Evolutionary conservation across 1,140 invertebrate species (phyloP).

Genomic region (Lamellibrachia luymesi): DNA sequence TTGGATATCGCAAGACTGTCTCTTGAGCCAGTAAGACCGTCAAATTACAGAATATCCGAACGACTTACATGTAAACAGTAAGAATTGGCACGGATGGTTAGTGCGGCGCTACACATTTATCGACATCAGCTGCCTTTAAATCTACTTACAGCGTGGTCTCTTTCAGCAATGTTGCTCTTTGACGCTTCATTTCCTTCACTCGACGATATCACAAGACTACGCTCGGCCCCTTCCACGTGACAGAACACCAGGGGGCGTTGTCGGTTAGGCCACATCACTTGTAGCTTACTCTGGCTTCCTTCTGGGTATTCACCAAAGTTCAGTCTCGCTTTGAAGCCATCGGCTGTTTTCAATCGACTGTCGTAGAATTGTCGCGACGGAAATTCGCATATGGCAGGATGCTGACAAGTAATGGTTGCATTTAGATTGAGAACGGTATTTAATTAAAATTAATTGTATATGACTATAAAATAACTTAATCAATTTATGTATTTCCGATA

Average conservation of each 20-base stretch:
- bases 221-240: slow-evolving; percentile 44
- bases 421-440: background rate
- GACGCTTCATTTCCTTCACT: slow-evolving; percentile 47
- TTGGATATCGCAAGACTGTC: too few relatives aligned
- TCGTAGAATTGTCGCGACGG: slow-evolving; percentile 45
- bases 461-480: too few relatives aligned
- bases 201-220: slow-evolving; percentile 41
- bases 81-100: too few relatives aligned
- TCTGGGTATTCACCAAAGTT: background rate
- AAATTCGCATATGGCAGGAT: slow-evolving; percentile 43
- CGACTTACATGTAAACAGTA: too few relatives aligned
- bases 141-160: slow-evolving; percentile 39
- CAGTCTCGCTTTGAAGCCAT: background rate
- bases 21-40: too few relatives aligned
- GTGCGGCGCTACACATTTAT: too few relatives aligned
- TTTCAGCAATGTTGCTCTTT: slow-evolving; percentile 41
- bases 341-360: background rate
- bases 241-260: slow-evolving; percentile 35
- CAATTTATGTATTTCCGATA: too few relatives aligned
- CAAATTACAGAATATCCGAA: too few relatives aligned
- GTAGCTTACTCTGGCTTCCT: slow-evolving; percentile 23
- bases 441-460: too few relatives aligned
- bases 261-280: background rate
- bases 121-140: background rate
- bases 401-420: slow-evolving; percentile 30